Evolutionary conservation across 2,113 vertebrate species (phyloP), one percentile per base, ranked within the genome.

Genomic region (Onychostoma macrolepis): DNA sequence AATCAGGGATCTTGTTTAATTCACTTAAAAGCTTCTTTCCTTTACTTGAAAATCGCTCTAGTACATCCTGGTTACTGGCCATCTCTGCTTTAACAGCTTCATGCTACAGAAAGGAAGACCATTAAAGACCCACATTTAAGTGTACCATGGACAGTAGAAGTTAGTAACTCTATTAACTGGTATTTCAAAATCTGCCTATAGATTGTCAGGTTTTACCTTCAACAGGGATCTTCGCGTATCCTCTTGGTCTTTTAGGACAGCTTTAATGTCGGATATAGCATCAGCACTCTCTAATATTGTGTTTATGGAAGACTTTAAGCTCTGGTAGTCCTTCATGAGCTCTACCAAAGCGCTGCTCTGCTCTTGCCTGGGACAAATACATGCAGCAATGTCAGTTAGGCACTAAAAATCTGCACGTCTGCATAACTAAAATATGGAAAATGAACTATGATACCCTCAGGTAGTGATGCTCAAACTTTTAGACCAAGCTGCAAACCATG

Each of bases 291-390:
- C 97, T 88, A 96, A 90, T 38, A 95, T 89, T 93, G 95, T 93
- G 69, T 90, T 93, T 88, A 99, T 92, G 69, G 93, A 86, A 38
- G 96, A 94, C 91, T 96, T 99, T 82, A 96, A 90, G 86, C 80
- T 94, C 89, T 99, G 97, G 88, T 98, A 99, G 53, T 97, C 96
- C 91, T 94, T 96, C 93, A 97, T 96, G 19, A 99, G 93, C 75
- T 97, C 95, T 0, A 96, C 94, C 71, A 99, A 95, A 85, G 94
- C 86, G 79, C 90, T 95, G 89, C 96, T 97, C 15, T 99, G 97
- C 17, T 98, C 97, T 90, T 99, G 97, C 88, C 98, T 99, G 89
- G 38, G 86, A 28, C 88, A 0, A 65, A 26, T 85, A 56, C 65
- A 48, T 4, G 4, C 26, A 74, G 6, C 2, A 13, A 5, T 43